Evolutionary conservation across 1,140 invertebrate genomes (phyloP).

Genomic region (Paracyclopina nana): DNA sequence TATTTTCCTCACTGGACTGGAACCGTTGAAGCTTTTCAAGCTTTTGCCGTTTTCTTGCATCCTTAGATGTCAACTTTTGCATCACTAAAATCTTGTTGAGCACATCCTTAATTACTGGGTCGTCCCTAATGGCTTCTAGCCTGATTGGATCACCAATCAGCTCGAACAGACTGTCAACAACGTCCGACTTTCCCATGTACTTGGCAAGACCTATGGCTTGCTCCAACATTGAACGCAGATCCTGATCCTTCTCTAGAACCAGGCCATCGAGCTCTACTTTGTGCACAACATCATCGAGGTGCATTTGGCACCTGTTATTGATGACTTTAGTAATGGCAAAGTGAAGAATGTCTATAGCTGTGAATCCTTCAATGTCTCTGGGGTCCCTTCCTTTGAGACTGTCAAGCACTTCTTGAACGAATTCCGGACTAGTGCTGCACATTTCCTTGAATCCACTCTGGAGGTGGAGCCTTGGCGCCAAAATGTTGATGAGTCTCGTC

Average conservation of each 20-base stretch:
- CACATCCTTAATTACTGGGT: constrained; percentile 40
- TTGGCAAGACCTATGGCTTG: constrained; percentile 47
- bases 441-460: constrained; percentile 13
- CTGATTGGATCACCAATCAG: constrained; percentile 38
- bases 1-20: background rate
- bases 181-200: constrained; percentile 41
- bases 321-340: constrained; percentile 18
- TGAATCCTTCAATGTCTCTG: constrained; percentile 17
- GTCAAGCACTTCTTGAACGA: constrained; percentile 14
- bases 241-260: constrained; percentile 23
- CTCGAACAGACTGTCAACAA: constrained; percentile 34
- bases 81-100: constrained; percentile 47
- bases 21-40: constrained; percentile 17
- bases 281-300: constrained; percentile 20
- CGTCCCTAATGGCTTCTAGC: constrained; percentile 34
- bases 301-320: constrained; percentile 18
- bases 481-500: constrained; percentile 3
- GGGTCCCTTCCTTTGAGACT: background rate
- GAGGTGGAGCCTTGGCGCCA: constrained; percentile 5
- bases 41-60: constrained; percentile 22
- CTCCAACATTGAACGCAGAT: constrained; percentile 33
- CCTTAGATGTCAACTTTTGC: constrained; percentile 43
- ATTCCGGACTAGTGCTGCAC: constrained; percentile 6
- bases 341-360: constrained; percentile 19
- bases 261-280: constrained; percentile 18